Conservation (phyloP, 2,797 vertebrate species). For the Chaenodraco wilsoni region DNA sequence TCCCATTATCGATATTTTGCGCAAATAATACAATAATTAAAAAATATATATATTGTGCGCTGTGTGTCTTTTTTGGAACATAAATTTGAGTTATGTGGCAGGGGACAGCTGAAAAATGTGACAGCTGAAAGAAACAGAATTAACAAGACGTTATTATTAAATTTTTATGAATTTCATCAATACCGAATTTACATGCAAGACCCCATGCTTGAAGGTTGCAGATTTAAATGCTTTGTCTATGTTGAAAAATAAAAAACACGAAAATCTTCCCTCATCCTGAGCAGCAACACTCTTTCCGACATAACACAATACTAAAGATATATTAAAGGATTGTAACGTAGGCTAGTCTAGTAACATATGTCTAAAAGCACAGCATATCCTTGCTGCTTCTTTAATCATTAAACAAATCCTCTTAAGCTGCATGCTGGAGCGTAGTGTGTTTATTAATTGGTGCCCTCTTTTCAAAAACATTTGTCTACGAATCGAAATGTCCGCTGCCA, state of each 20-base stretch:
- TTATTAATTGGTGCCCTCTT: constrained; percentile 30
- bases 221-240: not conserved
- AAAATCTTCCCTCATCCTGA: constrained; percentile 19
- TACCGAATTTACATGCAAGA: no score
- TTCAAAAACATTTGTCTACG: constrained; percentile 48
- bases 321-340: not conserved
- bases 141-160: no score
- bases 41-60: no score
- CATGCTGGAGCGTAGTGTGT: constrained; percentile 8
- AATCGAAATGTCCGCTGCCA: constrained; percentile 57
- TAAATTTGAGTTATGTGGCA: no score
- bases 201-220: not conserved
- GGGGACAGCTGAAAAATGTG: no score
- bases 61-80: no score
- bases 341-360: not conserved
- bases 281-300: constrained; percentile 3
- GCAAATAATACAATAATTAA: no score
- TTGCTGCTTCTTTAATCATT: constrained; percentile 1
- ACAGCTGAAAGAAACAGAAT: no score
- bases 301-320: constrained; percentile 14
- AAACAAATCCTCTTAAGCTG: not conserved
- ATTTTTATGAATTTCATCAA: no score
- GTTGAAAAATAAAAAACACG: constrained; percentile 33
- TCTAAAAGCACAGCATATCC: not conserved
- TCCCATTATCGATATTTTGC: no score